Base-by-base conservation (phyloP, 2,797 vertebrate genomes). In the Semaprochilodus insignis region DNA sequence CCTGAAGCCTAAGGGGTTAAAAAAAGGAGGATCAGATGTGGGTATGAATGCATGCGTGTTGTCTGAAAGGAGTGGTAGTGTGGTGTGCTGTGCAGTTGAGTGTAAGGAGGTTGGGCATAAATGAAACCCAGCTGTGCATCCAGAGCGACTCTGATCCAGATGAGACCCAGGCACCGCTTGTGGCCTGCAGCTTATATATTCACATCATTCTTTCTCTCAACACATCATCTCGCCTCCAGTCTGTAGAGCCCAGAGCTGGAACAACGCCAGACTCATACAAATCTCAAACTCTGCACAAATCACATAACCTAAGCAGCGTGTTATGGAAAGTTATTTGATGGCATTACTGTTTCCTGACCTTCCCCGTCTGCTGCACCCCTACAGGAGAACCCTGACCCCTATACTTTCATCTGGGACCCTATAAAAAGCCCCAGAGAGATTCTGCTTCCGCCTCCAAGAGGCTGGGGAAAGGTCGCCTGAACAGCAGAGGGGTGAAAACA, bases 101-200 rank as follows among this genome's bases (percentile, higher is more conserved):
- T 69, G 55, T 25, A 44, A 19, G 65, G 62, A 65, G 75, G 63
- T 25, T 69, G 57, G 78, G 73, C 71, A 65, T 48, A 83, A 84
- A 87, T 87, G 34, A 81, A 85, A 83, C 52, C 75, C 86, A 87
- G 84, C 84, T 87, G 76, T 70, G 77, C 34, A 59, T 79, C 17
- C 51, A 71, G n/a, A 75, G 54, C 48, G 25, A 77, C 74, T 78
- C 51, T 71, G 69, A 70, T 84, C 57, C 52, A 81, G 79, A 81
- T 84, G 79, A 76, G 71, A 78, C 63, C 66, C 82, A 81, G 78
- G 62, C 82, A 65, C 80, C 62, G 74, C 83, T 81, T 83, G 63
- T 81, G 79, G 75, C 57, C 65, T 81, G 48, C 74, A 57, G 71
- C 78, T 81, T 86, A 86, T 76, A 82, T 84, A 81, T 81, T 85